Evolutionary conservation across 2,113 vertebrate genomes (phyloP), one percentile per base, ranked within the genome.

Genomic region (Bucco capensis): DNA sequence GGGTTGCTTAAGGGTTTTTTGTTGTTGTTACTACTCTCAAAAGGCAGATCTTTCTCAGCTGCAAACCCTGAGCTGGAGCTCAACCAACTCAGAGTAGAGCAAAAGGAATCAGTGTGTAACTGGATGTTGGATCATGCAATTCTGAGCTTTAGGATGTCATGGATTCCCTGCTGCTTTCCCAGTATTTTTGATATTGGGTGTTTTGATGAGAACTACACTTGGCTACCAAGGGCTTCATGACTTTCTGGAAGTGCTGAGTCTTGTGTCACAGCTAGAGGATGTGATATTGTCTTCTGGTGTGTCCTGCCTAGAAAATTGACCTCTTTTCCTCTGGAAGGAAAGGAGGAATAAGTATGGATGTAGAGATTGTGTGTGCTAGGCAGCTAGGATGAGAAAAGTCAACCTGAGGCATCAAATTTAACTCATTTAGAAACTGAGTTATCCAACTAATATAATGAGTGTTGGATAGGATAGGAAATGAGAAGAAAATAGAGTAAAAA

Each of bases 231-330:
- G 28, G 62, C 19, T 62, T 27, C 31, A 67, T 17, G 76, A 60
- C 54, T 80, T 74, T 44, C 49, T 74, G 57, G 24, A 13, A 44
- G 30, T 1, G 11, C 67, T 2, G 12, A 5, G 78, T 12, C 56
- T 42, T 30, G 24, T 21, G 14, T 54, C 54, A 12, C 0, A 2
- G n/a, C n/a, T n/a, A 1, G 3, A 5, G 0, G 7, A 10, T 35
- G 22, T 38, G 27, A 1, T 30, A 1, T 31, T 73, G 15, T 47
- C 11, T 62, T 16, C 35, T 19, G 40, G 13, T 14, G 42, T 22
- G 78, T 64, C 76, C 67, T 21, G 3, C 56, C 56, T 60, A 79
- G 51, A 78, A 94, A 82, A 42, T 23, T 35, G 6, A 10, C 5
- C 0, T 83, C 3, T 88, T 92, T 77, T 71, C 62, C 61, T 81